phyloP scores from a whole-genome alignment of 30 jellyfish, hydroid and myxozoan genomes.

The Turritopsis dohrnii region DNA sequence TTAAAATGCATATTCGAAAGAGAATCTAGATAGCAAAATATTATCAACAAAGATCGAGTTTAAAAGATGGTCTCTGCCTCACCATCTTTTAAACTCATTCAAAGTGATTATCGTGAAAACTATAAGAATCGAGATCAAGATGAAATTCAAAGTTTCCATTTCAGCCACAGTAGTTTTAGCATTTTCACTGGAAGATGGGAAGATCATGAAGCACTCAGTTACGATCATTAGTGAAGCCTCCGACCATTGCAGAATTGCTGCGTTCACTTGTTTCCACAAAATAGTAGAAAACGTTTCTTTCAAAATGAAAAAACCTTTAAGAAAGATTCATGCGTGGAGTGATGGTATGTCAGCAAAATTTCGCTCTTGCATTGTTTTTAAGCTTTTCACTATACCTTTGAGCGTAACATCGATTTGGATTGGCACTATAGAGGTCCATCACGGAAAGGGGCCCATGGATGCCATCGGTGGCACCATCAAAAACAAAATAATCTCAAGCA shows the following conservation, averaged over 20 bases:
- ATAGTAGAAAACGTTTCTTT: neutral
- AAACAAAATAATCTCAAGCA: neutral
- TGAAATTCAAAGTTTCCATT: no score
- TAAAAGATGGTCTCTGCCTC: no score
- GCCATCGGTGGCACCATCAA: constrained; percentile 1
- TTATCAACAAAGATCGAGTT: no score
- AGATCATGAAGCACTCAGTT: neutral
- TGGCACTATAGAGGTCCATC: constrained; percentile 12
- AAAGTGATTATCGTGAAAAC: no score
- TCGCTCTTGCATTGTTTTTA: no score
- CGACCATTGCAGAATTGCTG: neutral
- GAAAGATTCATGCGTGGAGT: constrained; percentile 7
- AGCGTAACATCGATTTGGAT: neutral
- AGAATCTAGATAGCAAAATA: no score
- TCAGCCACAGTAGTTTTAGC: constrained; percentile 11
- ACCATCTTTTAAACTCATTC: no score
- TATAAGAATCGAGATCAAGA: constrained; percentile 9
- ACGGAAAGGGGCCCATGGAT: no score
- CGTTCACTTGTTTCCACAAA: neutral
- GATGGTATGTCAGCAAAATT: constrained; percentile 1
- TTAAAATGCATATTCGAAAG: no score
- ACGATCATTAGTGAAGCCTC: constrained; percentile 9
- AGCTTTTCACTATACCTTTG: no score
- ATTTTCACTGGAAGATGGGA: constrained; percentile 3
- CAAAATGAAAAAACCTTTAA: neutral